Evolutionary conservation across 2,797 vertebrate genomes (phyloP).

Genomic region (Labroides dimidiatus): DNA sequence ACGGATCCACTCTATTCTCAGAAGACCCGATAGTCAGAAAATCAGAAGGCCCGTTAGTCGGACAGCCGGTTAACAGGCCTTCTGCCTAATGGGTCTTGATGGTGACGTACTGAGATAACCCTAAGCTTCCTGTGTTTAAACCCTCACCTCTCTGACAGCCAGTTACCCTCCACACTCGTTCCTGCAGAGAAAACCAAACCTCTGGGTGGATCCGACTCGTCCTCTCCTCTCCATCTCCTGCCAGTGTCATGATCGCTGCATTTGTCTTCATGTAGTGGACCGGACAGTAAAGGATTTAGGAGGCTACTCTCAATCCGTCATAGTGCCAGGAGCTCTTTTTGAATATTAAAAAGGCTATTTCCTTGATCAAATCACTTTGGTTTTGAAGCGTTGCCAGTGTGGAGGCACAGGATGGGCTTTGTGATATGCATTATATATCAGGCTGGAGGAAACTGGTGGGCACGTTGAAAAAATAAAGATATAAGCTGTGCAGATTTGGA

Average conservation of each 20-base stretch:
- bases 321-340: conserved; percentile 61
- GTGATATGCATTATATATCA: conserved; percentile 23
- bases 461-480: conserved; percentile 11
- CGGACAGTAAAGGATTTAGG: conserved; percentile 54
- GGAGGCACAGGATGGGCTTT: conserved; percentile 26
- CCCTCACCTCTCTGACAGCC: conserved; percentile 18
- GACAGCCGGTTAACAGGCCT: too few species aligned
- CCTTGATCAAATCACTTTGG: conserved; percentile 56
- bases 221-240: conserved; percentile 46
- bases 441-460: conserved; percentile 7
- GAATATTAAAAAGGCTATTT: conserved; percentile 70
- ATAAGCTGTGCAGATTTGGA: conserved; percentile 3
- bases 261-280: conserved; percentile 61
- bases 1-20: too few species aligned
- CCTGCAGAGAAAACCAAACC: conserved; percentile 26
- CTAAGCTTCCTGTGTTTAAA: too few species aligned
- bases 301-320: conserved; percentile 58
- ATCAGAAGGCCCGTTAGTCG: too few species aligned
- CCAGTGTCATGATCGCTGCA: conserved; percentile 41
- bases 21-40: too few species aligned
- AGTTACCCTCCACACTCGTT: conserved; percentile 26
- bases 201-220: conserved; percentile 27
- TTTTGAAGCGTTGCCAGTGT: conserved; percentile 51
- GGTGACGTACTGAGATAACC: too few species aligned
- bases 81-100: too few species aligned